Conservation (phyloP, 1,140 invertebrate genomes). For the Pseudomyrmex cubaensis region DNA sequence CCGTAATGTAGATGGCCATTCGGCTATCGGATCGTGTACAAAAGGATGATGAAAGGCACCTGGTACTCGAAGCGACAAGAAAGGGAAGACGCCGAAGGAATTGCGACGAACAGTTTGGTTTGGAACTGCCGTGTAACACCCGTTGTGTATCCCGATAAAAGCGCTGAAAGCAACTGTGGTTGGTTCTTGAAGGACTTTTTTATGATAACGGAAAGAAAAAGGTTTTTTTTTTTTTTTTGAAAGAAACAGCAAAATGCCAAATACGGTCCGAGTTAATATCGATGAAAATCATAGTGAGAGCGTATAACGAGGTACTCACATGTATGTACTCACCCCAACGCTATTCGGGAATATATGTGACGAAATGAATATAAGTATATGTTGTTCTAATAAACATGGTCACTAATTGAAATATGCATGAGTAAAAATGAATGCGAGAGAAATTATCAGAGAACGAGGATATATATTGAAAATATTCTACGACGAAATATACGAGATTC, state of each 20-base stretch:
- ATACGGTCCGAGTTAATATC: conserved; percentile 30
- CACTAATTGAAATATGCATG: not conserved
- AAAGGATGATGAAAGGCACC: conserved; percentile 54
- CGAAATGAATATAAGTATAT: not conserved
- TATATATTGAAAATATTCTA: not conserved
- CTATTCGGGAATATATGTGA: not conserved
- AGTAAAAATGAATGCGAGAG: not conserved
- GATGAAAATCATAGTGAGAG: not conserved
- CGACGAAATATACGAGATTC: not conserved
- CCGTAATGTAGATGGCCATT: conserved; percentile 58
- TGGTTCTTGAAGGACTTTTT: conserved; percentile 45
- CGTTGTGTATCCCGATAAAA: conserved; percentile 56
- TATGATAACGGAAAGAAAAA: not conserved
- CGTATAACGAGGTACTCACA: not conserved
- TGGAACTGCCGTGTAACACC: conserved; percentile 55
- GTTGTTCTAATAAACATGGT: conserved; percentile 3
- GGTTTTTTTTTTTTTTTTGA: conserved; percentile 8
- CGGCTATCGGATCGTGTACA: conserved; percentile 49
- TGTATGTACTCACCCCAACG: no score
- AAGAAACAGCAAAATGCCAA: conserved; percentile 35
- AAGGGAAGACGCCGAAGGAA: conserved; percentile 9
- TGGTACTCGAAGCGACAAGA: conserved; percentile 16
- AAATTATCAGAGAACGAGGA: conserved; percentile 26
- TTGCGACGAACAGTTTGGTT: conserved; percentile 62
- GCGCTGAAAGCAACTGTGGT: conserved; percentile 56